These are phyloP conservation scores for Odontothrips loti DNA, from an alignment of 2,888 invertebrate genomes.

Conservation along the genomic window DNA sequence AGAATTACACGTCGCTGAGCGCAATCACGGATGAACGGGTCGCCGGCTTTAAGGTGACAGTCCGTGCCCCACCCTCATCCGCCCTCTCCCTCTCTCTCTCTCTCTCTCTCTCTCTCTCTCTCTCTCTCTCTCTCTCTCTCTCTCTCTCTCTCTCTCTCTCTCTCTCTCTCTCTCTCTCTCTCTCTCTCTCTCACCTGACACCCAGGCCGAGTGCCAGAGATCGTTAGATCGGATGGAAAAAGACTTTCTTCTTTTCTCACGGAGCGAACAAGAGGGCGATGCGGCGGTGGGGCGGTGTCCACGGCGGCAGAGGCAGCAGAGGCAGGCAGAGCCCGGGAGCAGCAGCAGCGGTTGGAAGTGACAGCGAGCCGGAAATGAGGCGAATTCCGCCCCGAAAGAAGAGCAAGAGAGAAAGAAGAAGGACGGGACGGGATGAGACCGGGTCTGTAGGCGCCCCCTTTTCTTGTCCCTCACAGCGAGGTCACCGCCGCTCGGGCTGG, in stretches of 20 bases:
- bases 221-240: conserved; percentile 18
- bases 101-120: neutral
- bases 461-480: too few relatives aligned
- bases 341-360: neutral
- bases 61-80: too few relatives aligned
- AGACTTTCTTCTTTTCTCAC: neutral
- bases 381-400: conserved; percentile 8
- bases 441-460: too few relatives aligned
- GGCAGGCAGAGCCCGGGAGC: too few relatives aligned
- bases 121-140: neutral
- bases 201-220: conserved; percentile 11
- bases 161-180: neutral
- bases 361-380: conserved; percentile 12
- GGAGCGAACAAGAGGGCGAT: neutral
- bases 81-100: neutral
- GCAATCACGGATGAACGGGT: too few relatives aligned
- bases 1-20: too few relatives aligned
- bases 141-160: neutral
- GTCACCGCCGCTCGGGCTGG: too few relatives aligned
- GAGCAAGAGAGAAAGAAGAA: neutral
- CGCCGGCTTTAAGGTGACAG: too few relatives aligned
- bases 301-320: neutral
- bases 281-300: neutral
- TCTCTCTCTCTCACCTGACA: neutral
- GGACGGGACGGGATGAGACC: too few relatives aligned